A percentile compares a stretch with the other conserved stretches of the same genome.
Conservation (phyloP, 2,888 invertebrate genomes). For the Acanthosoma haemorrhoidale region DNA sequence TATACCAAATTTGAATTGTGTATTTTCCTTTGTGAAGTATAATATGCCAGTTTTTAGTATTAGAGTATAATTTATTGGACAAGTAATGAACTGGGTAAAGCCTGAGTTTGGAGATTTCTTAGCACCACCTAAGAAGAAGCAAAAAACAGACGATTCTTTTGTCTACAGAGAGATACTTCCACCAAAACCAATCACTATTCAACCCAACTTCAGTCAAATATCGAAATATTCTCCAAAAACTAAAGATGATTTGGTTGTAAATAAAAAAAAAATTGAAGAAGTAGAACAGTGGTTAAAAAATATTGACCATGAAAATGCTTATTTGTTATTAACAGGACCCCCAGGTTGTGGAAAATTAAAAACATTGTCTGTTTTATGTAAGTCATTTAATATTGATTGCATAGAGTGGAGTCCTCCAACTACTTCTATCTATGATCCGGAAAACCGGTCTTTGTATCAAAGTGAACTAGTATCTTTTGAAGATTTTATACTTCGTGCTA, state of each 20-base stretch:
- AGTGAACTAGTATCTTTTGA: slow-evolving; percentile 31
- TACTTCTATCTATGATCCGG: slow-evolving; percentile 17
- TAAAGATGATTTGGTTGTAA: slow-evolving; percentile 34
- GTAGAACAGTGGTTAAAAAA: slow-evolving; percentile 34
- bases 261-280: slow-evolving; percentile 36
- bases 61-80: not conserved
- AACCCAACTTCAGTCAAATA: not conserved
- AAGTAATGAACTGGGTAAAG: slow-evolving; percentile 32
- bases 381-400: slow-evolving; percentile 30
- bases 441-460: slow-evolving; percentile 13
- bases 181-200: not conserved
- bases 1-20: not conserved
- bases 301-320: slow-evolving; percentile 13
- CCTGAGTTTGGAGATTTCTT: slow-evolving; percentile 31
- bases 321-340: slow-evolving; percentile 32
- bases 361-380: slow-evolving; percentile 32
- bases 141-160: not conserved
- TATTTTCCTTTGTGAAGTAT: not conserved
- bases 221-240: slow-evolving; percentile 18
- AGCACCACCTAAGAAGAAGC: slow-evolving; percentile 27
- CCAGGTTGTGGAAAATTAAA: slow-evolving; percentile 35
- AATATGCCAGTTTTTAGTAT: not conserved
- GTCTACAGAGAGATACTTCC: not conserved
- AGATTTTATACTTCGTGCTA: slow-evolving; percentile 33
- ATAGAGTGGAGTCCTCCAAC: slow-evolving; percentile 31